These are phyloP conservation scores for Rhinogobio ventralis DNA, from an alignment of 2,797 vertebrate species.

Conservation along the genomic window DNA sequence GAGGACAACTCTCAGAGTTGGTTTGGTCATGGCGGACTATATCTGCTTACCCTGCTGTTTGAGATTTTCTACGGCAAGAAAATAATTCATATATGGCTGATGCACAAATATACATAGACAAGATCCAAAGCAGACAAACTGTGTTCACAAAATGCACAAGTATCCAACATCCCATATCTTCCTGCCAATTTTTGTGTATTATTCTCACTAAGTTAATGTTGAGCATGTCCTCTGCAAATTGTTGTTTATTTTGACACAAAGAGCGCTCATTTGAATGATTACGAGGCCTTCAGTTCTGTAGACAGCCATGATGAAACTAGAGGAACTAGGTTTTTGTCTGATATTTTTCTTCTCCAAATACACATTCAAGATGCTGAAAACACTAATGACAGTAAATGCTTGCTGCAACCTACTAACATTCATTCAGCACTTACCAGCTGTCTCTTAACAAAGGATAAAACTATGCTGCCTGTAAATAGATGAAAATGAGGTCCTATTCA, in stretches of 20 bases:
- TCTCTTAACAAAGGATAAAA: neutral
- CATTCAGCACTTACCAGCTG: constrained; percentile 11
- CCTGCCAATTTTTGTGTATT: neutral
- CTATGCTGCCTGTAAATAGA: neutral
- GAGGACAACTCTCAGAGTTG: neutral
- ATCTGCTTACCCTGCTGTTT: neutral
- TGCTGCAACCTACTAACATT: neutral
- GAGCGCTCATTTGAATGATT: neutral
- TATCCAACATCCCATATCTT: neutral
- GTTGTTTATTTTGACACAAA: neutral
- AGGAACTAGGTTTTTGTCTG: neutral
- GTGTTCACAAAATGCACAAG: neutral
- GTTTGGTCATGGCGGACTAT: neutral
- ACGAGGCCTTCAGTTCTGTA: neutral
- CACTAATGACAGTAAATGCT: neutral
- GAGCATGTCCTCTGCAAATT: neutral
- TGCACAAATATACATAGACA: neutral
- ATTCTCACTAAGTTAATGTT: neutral
- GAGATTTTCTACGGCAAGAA: neutral
- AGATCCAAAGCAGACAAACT: neutral
- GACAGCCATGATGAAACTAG: neutral
- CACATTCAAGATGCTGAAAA: neutral
- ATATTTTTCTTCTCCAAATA: neutral
- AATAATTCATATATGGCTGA: neutral
- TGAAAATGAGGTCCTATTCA: constrained; percentile 8